Base-by-base conservation (phyloP, 2,888 invertebrate genomes). In the Hesperia comma region DNA sequence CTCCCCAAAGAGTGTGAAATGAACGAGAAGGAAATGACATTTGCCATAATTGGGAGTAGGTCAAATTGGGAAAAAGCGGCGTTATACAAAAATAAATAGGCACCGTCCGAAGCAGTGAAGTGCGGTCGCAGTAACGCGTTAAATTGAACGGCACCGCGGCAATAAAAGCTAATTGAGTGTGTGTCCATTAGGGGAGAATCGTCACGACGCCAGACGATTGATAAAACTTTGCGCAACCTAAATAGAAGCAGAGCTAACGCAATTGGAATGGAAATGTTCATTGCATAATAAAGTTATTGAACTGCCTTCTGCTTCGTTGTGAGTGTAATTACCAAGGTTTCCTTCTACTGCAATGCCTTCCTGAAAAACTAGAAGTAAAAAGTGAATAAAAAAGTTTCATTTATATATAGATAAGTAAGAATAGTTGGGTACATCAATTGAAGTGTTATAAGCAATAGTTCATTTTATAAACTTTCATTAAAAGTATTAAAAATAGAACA, bases 81-180 rank as follows among this genome's bases (percentile, higher is more conserved):
- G 79, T 81, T 80, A 85, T 84, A 88, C 87, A 88, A 88, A 88
- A 88, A 89, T 85, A 89, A 87, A 87, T 86, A 87, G 85, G 80
- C 81, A 33, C 53, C 67, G 72, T 80, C 79, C 79, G 40, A 37
- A 54, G 66, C 78, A 75, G 76, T 78, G 77, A 78, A 83, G 81
- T 83, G 86, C 81, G 89, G 87, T 81, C 82, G 83, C 83, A 84
- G 86, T 88, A 86, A 83, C 85, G 87, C 85, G 88, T 88, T 85
- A 89, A 87, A 89, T 89, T 89, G 89, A 89, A 88, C 87, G 85
- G 82, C 86, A 79, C 83, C 75, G 80, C 76, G 81, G 86, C 85
- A 82, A 87, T 90, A 87, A 89, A 89, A 87, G 81, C 84, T 90
- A 90, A 90, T 90, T 90, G 90, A 88, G 87, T 89, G 89, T 88